These are phyloP conservation scores for Trachelus stipa DNA, from an alignment of 2,888 invertebrate species.

Conservation along the genomic window DNA sequence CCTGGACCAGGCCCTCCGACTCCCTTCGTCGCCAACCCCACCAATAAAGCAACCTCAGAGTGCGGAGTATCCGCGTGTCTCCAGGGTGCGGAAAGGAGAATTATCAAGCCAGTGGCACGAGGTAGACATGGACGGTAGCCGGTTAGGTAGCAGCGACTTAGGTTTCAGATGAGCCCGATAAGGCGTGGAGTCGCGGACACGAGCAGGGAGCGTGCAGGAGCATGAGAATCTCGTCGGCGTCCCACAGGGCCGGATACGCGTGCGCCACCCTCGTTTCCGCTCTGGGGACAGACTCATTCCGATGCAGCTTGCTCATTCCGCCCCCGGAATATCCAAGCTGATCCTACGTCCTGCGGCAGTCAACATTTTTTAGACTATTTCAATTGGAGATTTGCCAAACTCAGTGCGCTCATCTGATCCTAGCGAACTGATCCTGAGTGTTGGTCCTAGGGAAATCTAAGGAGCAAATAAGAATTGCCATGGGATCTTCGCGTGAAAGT, in stretches of 20 bases:
- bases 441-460: background rate
- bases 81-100: slow-evolving; percentile 2
- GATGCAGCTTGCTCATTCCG: slow-evolving; percentile 50
- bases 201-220: slow-evolving; percentile 2
- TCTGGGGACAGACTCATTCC: slow-evolving; percentile 50
- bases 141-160: slow-evolving; percentile 6
- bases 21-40: background rate
- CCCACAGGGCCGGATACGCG: slow-evolving; percentile 58
- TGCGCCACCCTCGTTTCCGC: slow-evolving; percentile 58
- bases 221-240: slow-evolving; percentile 27
- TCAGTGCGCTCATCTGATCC: no score
- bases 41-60: background rate
- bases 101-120: background rate
- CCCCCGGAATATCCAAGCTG: slow-evolving; percentile 57
- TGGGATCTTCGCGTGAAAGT: background rate
- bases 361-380: no score
- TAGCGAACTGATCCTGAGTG: background rate
- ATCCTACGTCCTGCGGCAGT: background rate
- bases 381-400: background rate
- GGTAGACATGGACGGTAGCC: slow-evolving; percentile 1
- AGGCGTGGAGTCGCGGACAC: background rate
- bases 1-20: background rate
- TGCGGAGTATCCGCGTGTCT: background rate
- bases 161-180: slow-evolving; percentile 12
- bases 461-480: background rate